phyloP scores from a whole-genome alignment of 2,888 invertebrate species.

The Hymenopus coronatus region DNA sequence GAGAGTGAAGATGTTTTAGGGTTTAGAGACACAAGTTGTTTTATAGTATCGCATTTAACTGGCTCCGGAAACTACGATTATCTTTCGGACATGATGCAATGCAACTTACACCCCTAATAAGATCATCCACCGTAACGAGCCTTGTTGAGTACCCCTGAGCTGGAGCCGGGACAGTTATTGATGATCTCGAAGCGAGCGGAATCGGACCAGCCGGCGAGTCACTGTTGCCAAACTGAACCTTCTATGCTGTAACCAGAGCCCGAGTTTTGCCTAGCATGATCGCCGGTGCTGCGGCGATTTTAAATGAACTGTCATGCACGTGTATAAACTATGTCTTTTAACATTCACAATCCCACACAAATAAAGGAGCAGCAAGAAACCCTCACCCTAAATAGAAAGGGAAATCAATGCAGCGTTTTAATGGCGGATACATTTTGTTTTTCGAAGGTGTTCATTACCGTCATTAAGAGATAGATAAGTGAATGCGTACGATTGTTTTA shows the following conservation, averaged over 20 bases:
- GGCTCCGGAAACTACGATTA: not conserved
- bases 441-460: not conserved
- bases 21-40: not conserved
- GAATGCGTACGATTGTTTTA: not conserved
- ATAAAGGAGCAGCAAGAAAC: not conserved
- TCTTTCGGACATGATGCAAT: not conserved
- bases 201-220: slow-evolving; percentile 11
- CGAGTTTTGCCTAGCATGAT: not conserved
- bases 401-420: not conserved
- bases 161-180: slow-evolving; percentile 19
- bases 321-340: not conserved
- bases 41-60: not conserved
- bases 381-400: not conserved
- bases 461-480: not conserved
- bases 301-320: not conserved
- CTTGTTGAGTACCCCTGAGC: slow-evolving; percentile 12
- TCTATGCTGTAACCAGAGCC: not conserved
- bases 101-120: not conserved
- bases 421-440: not conserved
- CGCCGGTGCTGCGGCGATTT: not conserved
- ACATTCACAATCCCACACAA: not conserved
- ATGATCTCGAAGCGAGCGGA: slow-evolving; percentile 20
- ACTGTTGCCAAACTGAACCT: slow-evolving; percentile 16
- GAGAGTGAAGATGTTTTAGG: not conserved
- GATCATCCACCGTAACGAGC: not conserved